phyloP scores from a whole-genome alignment of 2,113 vertebrate genomes.

The Cranoglanis bouderius region DNA sequence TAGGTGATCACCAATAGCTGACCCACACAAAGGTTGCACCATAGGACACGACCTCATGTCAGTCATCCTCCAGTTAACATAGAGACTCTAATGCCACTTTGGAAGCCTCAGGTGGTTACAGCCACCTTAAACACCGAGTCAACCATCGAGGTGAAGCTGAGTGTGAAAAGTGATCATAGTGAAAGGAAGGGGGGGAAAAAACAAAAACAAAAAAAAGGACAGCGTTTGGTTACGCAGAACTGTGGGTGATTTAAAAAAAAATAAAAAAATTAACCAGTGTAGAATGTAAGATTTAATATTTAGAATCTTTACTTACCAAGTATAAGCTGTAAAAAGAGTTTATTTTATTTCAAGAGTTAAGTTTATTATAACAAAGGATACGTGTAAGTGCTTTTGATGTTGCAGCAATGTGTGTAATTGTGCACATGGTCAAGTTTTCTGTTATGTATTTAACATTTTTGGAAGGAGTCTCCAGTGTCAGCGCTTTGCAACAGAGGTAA shows the following conservation, averaged over 20 bases:
- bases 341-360: too few species aligned
- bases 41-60: slow-evolving; percentile 79
- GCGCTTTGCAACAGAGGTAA: too few species aligned
- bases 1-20: slow-evolving; percentile 74
- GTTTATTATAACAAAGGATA: too few species aligned
- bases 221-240: neutral
- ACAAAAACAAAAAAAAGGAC: neutral
- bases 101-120: slow-evolving; percentile 74
- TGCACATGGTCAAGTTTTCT: too few species aligned
- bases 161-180: slow-evolving; percentile 82
- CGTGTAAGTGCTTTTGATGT: too few species aligned
- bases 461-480: too few species aligned
- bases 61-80: slow-evolving; percentile 68
- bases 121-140: slow-evolving; percentile 71
- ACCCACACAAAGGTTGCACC: slow-evolving; percentile 74
- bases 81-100: slow-evolving; percentile 75
- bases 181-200: slow-evolving; percentile 55
- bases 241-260: neutral
- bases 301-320: too few species aligned
- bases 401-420: too few species aligned
- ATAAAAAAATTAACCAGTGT: too few species aligned
- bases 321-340: neutral
- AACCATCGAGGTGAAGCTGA: slow-evolving; percentile 78
- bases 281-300: neutral
- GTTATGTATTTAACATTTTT: too few species aligned